phyloP scores from a whole-genome alignment of 2,797 vertebrate species.

The Molossus alvarezi region DNA sequence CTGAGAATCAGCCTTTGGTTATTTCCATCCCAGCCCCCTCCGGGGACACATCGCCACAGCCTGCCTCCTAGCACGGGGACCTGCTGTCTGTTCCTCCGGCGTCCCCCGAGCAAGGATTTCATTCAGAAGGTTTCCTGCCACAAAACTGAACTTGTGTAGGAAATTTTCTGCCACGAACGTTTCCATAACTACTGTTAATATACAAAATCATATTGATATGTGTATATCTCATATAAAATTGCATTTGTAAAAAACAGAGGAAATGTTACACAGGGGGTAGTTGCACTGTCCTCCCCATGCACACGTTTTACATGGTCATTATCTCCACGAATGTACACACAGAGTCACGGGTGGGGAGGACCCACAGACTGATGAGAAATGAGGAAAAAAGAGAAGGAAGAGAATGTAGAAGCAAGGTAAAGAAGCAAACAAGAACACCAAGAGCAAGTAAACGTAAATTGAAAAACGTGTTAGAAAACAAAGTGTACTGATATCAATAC shows the following conservation, averaged over 20 bases:
- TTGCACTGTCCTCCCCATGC: background rate
- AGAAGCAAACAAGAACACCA: background rate
- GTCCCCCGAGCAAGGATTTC: background rate
- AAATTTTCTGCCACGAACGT: background rate
- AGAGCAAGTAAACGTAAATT: background rate
- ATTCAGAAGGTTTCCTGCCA: background rate
- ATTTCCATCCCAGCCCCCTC: background rate
- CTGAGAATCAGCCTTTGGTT: background rate
- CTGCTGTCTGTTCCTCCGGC: background rate
- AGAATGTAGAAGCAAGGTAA: background rate
- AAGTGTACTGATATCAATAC: background rate
- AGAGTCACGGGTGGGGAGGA: accelerated
- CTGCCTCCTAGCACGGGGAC: background rate
- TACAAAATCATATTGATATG: background rate
- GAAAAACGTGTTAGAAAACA: background rate
- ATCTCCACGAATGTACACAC: background rate
- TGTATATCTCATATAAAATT: background rate
- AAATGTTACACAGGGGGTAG: background rate
- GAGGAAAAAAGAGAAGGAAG: background rate
- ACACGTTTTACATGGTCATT: background rate
- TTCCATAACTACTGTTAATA: background rate
- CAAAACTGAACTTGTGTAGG: background rate
- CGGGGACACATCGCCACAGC: background rate
- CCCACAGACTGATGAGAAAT: background rate
- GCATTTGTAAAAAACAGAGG: background rate